Evolutionary conservation across 1,140 invertebrate genomes (phyloP), one percentile per base, ranked within the genome.

Genomic region (Panagrolaimus sp.): DNA sequence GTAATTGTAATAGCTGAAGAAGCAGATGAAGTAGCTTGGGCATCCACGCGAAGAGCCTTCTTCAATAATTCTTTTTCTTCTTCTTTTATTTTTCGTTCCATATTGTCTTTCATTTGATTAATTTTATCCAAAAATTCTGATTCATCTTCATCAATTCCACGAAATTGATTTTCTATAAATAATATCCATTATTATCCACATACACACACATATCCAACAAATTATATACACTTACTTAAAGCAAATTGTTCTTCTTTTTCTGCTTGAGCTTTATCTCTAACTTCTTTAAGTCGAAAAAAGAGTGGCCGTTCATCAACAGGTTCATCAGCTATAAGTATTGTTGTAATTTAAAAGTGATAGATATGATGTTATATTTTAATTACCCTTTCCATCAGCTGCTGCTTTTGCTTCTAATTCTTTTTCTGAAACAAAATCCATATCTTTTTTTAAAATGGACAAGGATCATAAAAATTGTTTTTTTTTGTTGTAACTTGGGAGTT

Each of bases 181-280:
- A n/a, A n/a, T 13, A 2, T 13, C 16, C 31, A 43, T n/a, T 46
- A 25, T 20, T 11, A 25, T n/a, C 9, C 11, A n/a, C n/a, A n/a
- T n/a, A n/a, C n/a, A n/a, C n/a, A n/a, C n/a, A n/a, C n/a, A 4
- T 16, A 8, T 68, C 8, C 9, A 27, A 0, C 71, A 74, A 7
- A 14, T 20, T 43, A 1, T 27, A 70, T 5, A 53, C 20, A 86
- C 87, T 86, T 87, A 95, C 92, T 94, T 8, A 96, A 85, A 85
- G 92, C 92, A 78, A 92, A 90, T 11, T 92, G 89, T 85, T 96
- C 93, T 84, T 96, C 93, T 87, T 89, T 93, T 86, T 96, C 93
- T 46, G 91, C 87, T 79, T 96, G 91, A 77, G 90, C 90, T 83
- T 91, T 91, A 57, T 90, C 87, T 81, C 92, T 92, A 79, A 96